These are phyloP conservation scores for Zhengitettix transpicula DNA, from an alignment of 2,888 invertebrate genomes.

Conservation along the genomic window DNA sequence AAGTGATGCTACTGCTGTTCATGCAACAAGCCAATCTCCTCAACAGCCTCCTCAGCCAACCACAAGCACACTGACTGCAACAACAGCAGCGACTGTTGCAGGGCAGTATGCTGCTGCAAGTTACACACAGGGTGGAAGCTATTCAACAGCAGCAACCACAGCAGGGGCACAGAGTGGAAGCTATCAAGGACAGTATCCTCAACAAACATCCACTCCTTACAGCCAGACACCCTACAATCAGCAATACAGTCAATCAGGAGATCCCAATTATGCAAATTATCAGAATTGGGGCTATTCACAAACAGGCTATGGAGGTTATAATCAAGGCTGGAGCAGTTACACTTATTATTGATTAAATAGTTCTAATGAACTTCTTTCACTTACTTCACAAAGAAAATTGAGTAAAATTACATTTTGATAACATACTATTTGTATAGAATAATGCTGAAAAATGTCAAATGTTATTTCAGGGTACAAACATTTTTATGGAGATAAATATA, in stretches of 20 bases:
- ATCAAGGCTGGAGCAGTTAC: constrained; percentile 40
- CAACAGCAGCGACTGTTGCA: constrained; percentile 3
- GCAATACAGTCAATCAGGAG: constrained; percentile 34
- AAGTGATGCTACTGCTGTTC: background rate
- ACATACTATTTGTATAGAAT: no score
- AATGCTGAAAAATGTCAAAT: no score
- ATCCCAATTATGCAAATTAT: constrained; percentile 36
- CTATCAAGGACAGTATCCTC: constrained; percentile 10
- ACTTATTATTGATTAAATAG: constrained; percentile 21
- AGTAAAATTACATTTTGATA: no score
- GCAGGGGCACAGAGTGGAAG: constrained; percentile 29
- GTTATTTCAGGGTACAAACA: no score
- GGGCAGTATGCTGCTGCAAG: constrained; percentile 9
- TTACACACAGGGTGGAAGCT: constrained; percentile 7
- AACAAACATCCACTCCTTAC: constrained; percentile 10
- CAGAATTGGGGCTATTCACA: constrained; percentile 43
- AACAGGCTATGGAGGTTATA: constrained; percentile 35
- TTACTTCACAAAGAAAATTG: no score
- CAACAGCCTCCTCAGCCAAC: constrained; percentile 7
- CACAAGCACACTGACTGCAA: constrained; percentile 1
- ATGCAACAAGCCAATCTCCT: background rate
- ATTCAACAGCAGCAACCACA: constrained; percentile 21
- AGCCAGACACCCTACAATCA: constrained; percentile 20
- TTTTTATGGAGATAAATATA: no score
- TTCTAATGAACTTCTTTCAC: background rate